phyloP scores from a whole-genome alignment of 2,797 vertebrate species.

The Neolamprologus multifasciatus region DNA sequence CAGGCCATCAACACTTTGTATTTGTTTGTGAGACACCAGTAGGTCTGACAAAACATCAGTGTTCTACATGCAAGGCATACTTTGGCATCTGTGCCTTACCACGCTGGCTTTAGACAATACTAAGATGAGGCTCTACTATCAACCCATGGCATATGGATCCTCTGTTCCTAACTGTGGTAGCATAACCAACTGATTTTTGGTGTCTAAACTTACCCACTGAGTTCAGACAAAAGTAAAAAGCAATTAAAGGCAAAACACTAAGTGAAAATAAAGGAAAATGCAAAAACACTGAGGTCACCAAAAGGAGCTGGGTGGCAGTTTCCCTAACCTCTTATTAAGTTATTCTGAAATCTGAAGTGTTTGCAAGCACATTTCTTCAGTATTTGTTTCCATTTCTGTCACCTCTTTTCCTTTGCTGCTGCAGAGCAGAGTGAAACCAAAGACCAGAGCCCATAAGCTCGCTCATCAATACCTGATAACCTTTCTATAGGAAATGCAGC shows the following conservation, averaged over 20 bases:
- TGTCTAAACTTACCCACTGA: not conserved
- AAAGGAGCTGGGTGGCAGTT: not conserved
- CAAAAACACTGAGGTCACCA: not conserved
- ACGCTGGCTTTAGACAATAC: not conserved
- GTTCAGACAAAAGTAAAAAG: not conserved
- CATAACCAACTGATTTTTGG: not conserved
- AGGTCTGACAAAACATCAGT: not conserved
- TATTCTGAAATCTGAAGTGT: not conserved
- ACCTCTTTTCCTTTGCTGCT: not conserved
- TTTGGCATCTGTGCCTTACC: not conserved
- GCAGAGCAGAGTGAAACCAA: conserved; percentile 6
- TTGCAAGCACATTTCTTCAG: not conserved
- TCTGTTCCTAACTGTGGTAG: not conserved
- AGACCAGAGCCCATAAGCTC: conserved; percentile 43
- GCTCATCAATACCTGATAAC: conserved; percentile 52
- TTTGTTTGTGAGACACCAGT: not conserved
- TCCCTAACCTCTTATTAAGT: not conserved
- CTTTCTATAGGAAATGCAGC: conserved; percentile 32
- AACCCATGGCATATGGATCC: not conserved
- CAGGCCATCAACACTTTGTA: not conserved
- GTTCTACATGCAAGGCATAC: not conserved
- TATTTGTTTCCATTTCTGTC: not conserved
- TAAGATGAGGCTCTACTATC: not conserved
- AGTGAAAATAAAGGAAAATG: not conserved
- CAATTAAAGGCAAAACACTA: not conserved